Base-by-base conservation (phyloP, 2,888 invertebrate species). In the Acronicta aceris region DNA sequence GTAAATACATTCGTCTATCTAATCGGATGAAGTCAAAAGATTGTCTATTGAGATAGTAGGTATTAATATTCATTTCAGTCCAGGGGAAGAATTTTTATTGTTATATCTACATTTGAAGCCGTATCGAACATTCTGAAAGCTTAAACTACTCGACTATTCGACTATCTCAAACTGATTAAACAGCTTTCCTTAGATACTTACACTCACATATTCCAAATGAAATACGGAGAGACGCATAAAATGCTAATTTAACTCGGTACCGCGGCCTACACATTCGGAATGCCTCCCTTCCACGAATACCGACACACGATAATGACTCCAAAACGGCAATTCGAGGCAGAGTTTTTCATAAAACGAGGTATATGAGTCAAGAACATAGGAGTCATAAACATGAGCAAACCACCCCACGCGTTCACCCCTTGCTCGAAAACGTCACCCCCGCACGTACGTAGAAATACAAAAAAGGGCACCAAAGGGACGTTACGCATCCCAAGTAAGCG, bases 391-490 rank as follows among this genome's bases (percentile, higher is more conserved):
- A 90, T 86, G 85, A 86, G 83, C 71, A 64, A 73, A 80, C 86
- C 89, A 90, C 92, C 92, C 93, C 86, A 90, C 89, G 83, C 83
- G 66, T 83, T 93, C 94, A 94, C 94, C 94, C 94, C 93, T 94
- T 93, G 89, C 92, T 89, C 80, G 91, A 94, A 94, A 93, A 93
- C 90, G 90, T 93, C 94, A 92, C 94, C 94, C 93, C 94, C 93
- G 89, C 92, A 92, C 92, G 90, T 90, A 88, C 88, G 89, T 89
- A 90, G 87, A 85, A 90, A 90, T 87, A 92, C 87, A 94, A 93
- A 91, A 94, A 94, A 93, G 92, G 92, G 91, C 91, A 89, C 89
- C 87, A 84, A 81, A 91, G 92, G 92, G 93, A 91, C 89, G 92
- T 78, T 86, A 88, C 92, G 93, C 93, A 93, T 93, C 92, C 89